Base-by-base conservation (phyloP, 2,888 invertebrate species). In the Frankliniella intonsa region DNA sequence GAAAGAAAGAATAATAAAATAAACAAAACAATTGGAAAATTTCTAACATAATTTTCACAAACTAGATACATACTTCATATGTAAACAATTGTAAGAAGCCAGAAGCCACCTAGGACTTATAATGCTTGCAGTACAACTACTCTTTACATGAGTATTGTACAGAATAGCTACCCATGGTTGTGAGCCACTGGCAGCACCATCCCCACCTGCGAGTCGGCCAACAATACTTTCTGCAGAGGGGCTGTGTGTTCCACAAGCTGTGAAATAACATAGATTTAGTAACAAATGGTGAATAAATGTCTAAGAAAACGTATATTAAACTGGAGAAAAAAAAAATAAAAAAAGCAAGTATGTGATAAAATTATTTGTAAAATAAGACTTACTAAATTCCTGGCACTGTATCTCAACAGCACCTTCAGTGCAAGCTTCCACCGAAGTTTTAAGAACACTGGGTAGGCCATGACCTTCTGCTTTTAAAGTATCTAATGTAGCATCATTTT, bases 131-230 rank as follows among this genome's bases (percentile, higher is more conserved):
- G 90, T 90, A 84, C 91, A 91, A 83, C 88, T 88, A 22, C 88
- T 86, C 82, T 88, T 88, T 51, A 86, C 86, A 84, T 87, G 87
- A 62, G 87, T 87, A 84, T 90, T 88, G 84, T 88, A 89, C 10
- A 91, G 85, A 49, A 92, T 86, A 25, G 90, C 90, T 1, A 92
- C 88, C 81, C 90, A 91, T 0, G 91, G 90, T 91, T 90, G 91
- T 85, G 91, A 90, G 8, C 89, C 89, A 83, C 88, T 88, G 12
- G 89, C 88, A 8, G 88, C 88, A 80, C 87, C 87, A 80, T 88
- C 89, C 7, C 90, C 90, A 69, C 90, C 90, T 7, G 89, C 89
- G 65, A 90, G 88, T 84, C 90, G 86, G 3, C 90, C 90, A 0
- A 89, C 86, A 50, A 86, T 84, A 22, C 84, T 83, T 80, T 85